phyloP scores from a whole-genome alignment of 2,888 invertebrate genomes.

The Lysandra coridon region DNA sequence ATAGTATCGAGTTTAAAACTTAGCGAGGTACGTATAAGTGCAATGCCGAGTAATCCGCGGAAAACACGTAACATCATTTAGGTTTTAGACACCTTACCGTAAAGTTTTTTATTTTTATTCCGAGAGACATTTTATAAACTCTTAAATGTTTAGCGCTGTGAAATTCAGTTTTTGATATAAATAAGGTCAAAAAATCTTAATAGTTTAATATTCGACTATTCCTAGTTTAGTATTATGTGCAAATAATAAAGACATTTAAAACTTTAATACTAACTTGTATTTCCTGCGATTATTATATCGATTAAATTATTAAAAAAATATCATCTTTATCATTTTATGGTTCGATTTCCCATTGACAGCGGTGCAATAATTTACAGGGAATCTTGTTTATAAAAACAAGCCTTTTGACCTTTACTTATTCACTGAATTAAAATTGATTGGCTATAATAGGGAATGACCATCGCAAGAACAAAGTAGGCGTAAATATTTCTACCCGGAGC shows the following conservation, averaged over 20 bases:
- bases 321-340: no score
- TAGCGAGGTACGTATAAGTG: background rate
- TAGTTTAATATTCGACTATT: no score
- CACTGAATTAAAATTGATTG: background rate
- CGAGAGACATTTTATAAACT: background rate
- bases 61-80: background rate
- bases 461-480: background rate
- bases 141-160: background rate
- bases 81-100: background rate
- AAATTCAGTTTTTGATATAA: background rate
- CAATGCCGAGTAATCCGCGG: conserved; percentile 4
- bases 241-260: no score
- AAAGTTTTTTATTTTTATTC: background rate
- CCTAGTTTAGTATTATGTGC: no score
- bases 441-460: background rate
- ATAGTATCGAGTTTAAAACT: background rate
- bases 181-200: no score
- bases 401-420: background rate
- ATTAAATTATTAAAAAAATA: no score
- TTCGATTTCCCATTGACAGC: no score
- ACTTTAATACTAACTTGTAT: no score
- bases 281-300: no score
- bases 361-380: no score
- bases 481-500: background rate
- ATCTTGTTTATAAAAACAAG: background rate